Conservation (phyloP, 2,888 invertebrate species). For the Coenonympha arcania region DNA sequence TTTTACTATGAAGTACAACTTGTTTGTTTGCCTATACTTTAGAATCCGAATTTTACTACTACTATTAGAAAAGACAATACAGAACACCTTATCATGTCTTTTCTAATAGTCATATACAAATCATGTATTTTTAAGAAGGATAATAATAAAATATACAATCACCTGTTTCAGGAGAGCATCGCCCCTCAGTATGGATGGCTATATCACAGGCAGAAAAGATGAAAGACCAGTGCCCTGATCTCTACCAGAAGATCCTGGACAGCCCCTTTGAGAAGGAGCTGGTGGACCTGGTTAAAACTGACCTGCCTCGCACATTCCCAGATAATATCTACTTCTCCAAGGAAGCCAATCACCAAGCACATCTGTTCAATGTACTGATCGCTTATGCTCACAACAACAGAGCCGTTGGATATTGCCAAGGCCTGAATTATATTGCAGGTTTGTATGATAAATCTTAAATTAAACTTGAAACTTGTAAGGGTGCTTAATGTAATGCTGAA, state of each 20-base stretch:
- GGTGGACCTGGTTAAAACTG: constrained; percentile 88
- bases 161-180: constrained; percentile 64
- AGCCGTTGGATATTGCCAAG: constrained; percentile 94
- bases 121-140: too few species aligned
- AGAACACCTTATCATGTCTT: too few species aligned
- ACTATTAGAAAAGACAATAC: too few species aligned
- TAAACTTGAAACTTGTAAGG: too few species aligned
- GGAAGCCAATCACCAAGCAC: constrained; percentile 80
- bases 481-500: too few species aligned
- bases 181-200: constrained; percentile 86
- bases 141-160: too few species aligned
- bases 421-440: constrained; percentile 93
- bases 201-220: constrained; percentile 85
- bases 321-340: constrained; percentile 94
- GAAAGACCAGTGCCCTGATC: constrained; percentile 76
- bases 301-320: constrained; percentile 94
- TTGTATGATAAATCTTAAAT: too few species aligned
- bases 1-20: too few species aligned
- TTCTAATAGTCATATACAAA: too few species aligned
- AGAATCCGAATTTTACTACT: too few species aligned
- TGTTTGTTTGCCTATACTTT: too few species aligned
- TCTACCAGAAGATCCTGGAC: constrained; percentile 80
- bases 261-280: constrained; percentile 80
- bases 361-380: constrained; percentile 87
- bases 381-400: constrained; percentile 92